These are phyloP conservation scores for Pteronotus mesoamericanus DNA, from an alignment of 2,797 vertebrate species.

Conservation along the genomic window DNA sequence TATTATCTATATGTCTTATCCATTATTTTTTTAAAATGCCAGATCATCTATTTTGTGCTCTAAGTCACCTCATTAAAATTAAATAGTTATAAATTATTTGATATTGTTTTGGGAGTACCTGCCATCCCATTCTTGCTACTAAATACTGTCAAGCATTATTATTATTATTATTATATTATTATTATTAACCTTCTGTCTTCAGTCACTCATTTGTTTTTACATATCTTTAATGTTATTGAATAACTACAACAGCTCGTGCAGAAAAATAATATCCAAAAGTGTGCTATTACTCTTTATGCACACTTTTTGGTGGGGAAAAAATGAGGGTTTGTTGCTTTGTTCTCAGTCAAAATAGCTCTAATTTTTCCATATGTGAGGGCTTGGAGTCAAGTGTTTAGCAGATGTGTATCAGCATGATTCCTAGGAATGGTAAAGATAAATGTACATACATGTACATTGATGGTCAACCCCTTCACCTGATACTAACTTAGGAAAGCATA, in stretches of 20 bases:
- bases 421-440: not conserved
- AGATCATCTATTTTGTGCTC: constrained; percentile 16
- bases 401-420: not conserved
- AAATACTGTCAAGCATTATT: not conserved
- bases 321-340: accelerated
- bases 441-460: not conserved
- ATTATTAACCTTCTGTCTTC: constrained; percentile 12
- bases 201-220: constrained; percentile 17
- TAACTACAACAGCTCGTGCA: not conserved
- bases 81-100: constrained; percentile 62
- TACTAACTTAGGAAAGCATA: not conserved
- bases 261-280: not conserved
- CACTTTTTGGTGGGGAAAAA: not conserved
- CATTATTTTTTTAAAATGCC: constrained; percentile 54
- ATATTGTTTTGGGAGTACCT: constrained; percentile 49
- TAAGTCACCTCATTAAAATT: constrained; percentile 52
- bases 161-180: constrained; percentile 52
- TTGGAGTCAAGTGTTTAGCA: not conserved
- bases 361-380: not conserved
- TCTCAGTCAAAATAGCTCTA: not conserved
- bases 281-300: not conserved
- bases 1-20: constrained; percentile 42
- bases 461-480: not conserved
- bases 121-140: not conserved
- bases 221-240: not conserved